Percentiles rank a stretch among this genome's conserved stretches.
phyloP scores from a whole-genome alignment of 2,888 invertebrate genomes.

The Dione vanillae region DNA sequence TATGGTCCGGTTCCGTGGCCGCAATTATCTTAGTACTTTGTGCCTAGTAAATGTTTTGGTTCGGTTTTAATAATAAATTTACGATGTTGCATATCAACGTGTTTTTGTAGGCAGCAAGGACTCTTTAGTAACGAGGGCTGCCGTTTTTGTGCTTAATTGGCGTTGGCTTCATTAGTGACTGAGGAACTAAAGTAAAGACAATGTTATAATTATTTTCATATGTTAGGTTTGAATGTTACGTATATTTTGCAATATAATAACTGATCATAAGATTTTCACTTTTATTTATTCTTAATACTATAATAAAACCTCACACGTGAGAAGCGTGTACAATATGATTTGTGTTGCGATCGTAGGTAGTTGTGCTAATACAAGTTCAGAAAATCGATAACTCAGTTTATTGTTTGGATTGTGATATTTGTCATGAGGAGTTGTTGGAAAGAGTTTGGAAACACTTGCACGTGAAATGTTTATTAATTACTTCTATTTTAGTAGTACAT shows the following conservation, averaged over 20 bases:
- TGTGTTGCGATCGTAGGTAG: background rate
- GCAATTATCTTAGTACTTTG: constrained; percentile 17
- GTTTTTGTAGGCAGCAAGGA: background rate
- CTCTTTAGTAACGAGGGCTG: background rate
- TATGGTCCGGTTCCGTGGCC: constrained; percentile 3
- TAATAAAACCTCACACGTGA: background rate
- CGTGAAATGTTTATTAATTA: background rate
- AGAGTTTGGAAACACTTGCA: constrained; percentile 1
- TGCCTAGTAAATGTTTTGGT: background rate
- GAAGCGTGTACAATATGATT: background rate
- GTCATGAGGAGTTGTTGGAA: constrained; percentile 24
- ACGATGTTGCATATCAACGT: background rate
- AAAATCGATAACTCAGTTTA: constrained; percentile 27
- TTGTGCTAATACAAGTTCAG: background rate
- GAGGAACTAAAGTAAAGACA: too few relatives aligned
- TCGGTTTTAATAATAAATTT: background rate
- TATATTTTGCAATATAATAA: too few relatives aligned
- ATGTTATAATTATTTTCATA: too few relatives aligned
- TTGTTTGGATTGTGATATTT: constrained; percentile 33
- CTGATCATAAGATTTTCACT: too few relatives aligned
- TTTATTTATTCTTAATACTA: too few relatives aligned
- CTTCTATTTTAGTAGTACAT: background rate
- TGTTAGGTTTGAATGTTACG: too few relatives aligned
- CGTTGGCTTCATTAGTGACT: too few relatives aligned
- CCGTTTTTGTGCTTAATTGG: too few relatives aligned